Evolutionary conservation across 2,888 invertebrate species (phyloP), one percentile per base, ranked within the genome.

Genomic region (Macropis europaea): DNA sequence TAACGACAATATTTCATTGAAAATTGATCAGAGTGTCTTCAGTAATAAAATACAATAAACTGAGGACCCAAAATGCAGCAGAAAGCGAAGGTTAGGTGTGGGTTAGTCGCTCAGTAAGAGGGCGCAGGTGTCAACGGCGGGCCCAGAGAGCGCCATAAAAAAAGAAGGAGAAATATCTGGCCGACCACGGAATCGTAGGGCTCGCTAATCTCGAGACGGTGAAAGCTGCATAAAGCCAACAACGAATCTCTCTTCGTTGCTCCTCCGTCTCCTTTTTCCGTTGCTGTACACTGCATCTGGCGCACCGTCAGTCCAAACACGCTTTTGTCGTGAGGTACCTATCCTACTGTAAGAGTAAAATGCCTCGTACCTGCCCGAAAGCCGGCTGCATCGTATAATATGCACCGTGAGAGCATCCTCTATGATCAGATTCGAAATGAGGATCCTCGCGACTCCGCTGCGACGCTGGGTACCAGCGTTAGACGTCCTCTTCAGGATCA

Each of bases 231-330:
- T 74, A 75, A 79, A 69, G 60, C 57, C 75, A 59, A 56, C 43
- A 73, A 73, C 68, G 78, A 78, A 81, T 81, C 77, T 79, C 71
- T 70, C 50, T 60, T 6, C 43, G n/a, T 38, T 50, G 17, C 28
- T 66, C 28, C 48, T n/a, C 54, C 13, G 48, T 56, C 45, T 42
- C 24, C 72, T 71, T 73, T 67, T 69, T 68, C 62, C 48, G 42
- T 13, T 24, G 40, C 34, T n/a, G n/a, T n/a, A 59, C 40, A 13
- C 60, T 74, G 76, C 83, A 86, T 86, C 86, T 86, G 86, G 84
- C 84, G 73, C 84, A 85, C 81, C 77, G 74, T 76, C 82, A 83
- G 84, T 76, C 76, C 84, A 86, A 86, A 85, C 82, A 86, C 43
- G 78, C 80, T 82, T 85, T 86, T 86, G 81, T 84, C 79, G 69